Percentiles rank a stretch among this genome's conserved stretches.
These are phyloP conservation scores for Drosophila serrata DNA, from an alignment of 1,140 invertebrate genomes.

Conservation along the genomic window DNA sequence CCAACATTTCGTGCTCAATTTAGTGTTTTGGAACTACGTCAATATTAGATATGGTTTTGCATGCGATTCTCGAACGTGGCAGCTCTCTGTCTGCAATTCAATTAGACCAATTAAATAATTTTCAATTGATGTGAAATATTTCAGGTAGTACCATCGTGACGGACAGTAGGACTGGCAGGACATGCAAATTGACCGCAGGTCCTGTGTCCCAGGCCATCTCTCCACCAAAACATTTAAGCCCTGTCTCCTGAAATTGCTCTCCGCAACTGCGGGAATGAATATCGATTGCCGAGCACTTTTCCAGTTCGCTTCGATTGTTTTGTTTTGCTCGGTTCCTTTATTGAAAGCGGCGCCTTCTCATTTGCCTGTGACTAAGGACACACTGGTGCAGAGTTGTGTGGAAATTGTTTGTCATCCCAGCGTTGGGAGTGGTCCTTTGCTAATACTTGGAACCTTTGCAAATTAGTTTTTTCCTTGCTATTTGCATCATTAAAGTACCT, in stretches of 20 bases:
- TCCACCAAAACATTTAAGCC: not conserved
- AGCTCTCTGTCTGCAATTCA: conserved; percentile 45
- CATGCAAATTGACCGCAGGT: conserved; percentile 47
- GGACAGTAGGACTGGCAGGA: conserved; percentile 9
- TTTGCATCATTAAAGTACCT: not conserved
- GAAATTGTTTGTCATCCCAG: too few species aligned
- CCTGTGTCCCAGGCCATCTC: conserved; percentile 5
- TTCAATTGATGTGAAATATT: conserved; percentile 37
- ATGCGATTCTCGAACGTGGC: conserved; percentile 36
- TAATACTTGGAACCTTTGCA: not conserved
- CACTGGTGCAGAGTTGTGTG: not conserved
- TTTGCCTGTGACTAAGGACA: conserved; percentile 28
- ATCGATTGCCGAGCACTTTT: conserved; percentile 45
- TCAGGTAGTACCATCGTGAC: conserved; percentile 14
- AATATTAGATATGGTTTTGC: conserved; percentile 44
- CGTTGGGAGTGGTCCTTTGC: too few species aligned
- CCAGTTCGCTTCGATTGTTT: conserved; percentile 32
- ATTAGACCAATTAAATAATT: conserved; percentile 61
- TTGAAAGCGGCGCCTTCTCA: conserved; percentile 26
- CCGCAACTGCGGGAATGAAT: conserved; percentile 19
- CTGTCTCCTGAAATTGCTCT: not conserved
- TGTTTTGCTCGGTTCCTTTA: conserved; percentile 45
- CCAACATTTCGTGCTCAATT: conserved; percentile 15
- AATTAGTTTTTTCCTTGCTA: too few species aligned
- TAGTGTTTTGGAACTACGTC: conserved; percentile 28